A percentile compares a stretch with the other conserved stretches of the same genome.
phyloP scores from a whole-genome alignment of 2,113 vertebrate genomes.

The Cavia aperea region DNA sequence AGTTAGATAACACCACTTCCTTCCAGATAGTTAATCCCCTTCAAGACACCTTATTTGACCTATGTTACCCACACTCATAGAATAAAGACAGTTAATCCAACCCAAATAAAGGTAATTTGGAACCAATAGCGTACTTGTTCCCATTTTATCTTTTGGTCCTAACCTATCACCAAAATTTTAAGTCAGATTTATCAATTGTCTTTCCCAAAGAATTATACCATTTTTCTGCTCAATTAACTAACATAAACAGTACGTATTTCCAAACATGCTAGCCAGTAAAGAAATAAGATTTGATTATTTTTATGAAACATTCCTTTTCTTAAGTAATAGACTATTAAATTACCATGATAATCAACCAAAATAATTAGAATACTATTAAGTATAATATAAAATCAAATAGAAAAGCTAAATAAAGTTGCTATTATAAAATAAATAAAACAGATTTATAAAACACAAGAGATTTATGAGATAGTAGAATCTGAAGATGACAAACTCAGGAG shows the following conservation, averaged over 20 bases:
- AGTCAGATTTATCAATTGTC: conserved; percentile 14
- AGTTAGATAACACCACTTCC: conserved; percentile 24
- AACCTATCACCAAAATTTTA: conserved; percentile 8
- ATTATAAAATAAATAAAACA: conserved; percentile 49
- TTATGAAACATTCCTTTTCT: conserved; percentile 23
- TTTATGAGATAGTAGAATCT: conserved; percentile 33
- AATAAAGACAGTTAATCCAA: conserved; percentile 16
- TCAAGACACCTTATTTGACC: conserved; percentile 39
- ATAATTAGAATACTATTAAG: conserved; percentile 66
- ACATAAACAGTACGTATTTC: conserved; percentile 32
- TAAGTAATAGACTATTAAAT: conserved; percentile 56
- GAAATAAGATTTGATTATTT: conserved; percentile 52
- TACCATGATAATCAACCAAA: conserved; percentile 51
- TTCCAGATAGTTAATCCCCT: conserved; percentile 44
- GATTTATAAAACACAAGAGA: conserved; percentile 21
- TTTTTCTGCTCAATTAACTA: conserved; percentile 49
- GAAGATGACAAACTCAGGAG: conserved; percentile 9
- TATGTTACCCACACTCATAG: not conserved
- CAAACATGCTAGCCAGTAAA: conserved; percentile 48
- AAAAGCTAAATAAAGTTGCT: conserved; percentile 54
- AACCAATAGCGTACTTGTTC: conserved; percentile 9
- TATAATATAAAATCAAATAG: conserved; percentile 55
- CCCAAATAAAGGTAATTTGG: conserved; percentile 40
- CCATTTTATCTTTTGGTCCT: not conserved
- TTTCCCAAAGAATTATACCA: conserved; percentile 33